A percentile compares a stretch with the other conserved stretches of the same genome.
phyloP scores from a whole-genome alignment of 2,797 vertebrate species.

The Pseudochaenichthys georgianus region DNA sequence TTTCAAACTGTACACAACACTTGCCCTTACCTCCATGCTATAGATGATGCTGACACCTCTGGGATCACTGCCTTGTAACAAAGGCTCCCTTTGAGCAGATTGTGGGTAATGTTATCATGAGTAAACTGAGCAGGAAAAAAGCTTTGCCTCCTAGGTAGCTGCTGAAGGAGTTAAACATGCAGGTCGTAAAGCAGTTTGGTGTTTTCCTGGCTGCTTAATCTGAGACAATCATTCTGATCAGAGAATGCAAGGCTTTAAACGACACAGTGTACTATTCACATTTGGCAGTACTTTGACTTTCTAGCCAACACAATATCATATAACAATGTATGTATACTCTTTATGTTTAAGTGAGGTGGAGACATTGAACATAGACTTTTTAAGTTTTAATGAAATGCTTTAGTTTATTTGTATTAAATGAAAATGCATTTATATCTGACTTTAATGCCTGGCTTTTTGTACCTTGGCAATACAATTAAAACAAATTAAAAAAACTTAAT shows the following conservation, averaged over 20 bases:
- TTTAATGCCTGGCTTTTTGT: no score
- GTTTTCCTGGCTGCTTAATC: conserved; percentile 60
- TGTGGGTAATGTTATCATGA: conserved; percentile 83
- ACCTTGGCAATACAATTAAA: no score
- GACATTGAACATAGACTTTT: no score
- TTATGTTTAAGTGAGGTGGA: no score
- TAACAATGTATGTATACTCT: no score
- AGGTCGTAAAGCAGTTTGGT: conserved; percentile 59
- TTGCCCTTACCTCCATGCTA: conserved; percentile 63
- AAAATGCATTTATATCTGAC: no score
- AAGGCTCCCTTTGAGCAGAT: conserved; percentile 79
- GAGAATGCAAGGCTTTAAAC: conserved; percentile 58
- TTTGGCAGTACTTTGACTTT: no score
- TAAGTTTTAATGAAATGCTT: no score
- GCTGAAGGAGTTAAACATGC: conserved; percentile 75
- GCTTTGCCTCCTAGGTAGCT: conserved; percentile 65
- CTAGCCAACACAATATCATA: no score
- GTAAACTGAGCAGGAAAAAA: conserved; percentile 84
- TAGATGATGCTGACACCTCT: conserved; percentile 75
- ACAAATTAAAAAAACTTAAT: no score
- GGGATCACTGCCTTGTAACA: conserved; percentile 80
- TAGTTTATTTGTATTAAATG: no score
- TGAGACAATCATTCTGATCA: conserved; percentile 58
- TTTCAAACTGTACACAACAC: conserved; percentile 56
- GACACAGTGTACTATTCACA: conserved; percentile 5